Percentiles rank a stretch among this genome's conserved stretches.
Evolutionary conservation across 92 coral and sea anemone species (phyloP).

Genomic region (Epizoanthus illoricatus): DNA sequence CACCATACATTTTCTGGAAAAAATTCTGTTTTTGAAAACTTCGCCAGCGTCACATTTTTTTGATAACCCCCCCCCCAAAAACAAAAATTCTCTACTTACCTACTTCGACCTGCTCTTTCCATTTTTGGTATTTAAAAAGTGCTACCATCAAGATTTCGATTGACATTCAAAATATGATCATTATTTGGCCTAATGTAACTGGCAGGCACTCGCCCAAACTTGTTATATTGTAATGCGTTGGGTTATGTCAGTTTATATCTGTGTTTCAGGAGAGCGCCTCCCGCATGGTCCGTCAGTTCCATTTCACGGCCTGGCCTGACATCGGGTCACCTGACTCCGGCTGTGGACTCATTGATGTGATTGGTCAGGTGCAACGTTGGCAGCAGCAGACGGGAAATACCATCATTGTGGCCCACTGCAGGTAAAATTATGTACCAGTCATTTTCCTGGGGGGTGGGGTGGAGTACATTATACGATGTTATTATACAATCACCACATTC

Average conservation of each 20-base stretch:
- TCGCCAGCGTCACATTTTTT: too few species aligned
- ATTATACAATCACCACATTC: not conserved
- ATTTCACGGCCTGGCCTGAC: slow-evolving; percentile 92
- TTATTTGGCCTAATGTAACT: too few species aligned
- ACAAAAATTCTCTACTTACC: too few species aligned
- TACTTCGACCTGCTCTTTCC: too few species aligned
- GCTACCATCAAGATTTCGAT: too few species aligned
- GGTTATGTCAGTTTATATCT: not conserved
- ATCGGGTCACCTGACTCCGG: slow-evolving; percentile 91
- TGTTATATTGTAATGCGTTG: too few species aligned
- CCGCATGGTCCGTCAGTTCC: slow-evolving; percentile 86
- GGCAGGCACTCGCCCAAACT: too few species aligned
- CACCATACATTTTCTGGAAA: too few species aligned
- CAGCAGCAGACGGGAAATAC: slow-evolving; percentile 84
- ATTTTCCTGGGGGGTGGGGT: not conserved
- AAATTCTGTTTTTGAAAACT: too few species aligned
- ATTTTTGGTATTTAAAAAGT: too few species aligned
- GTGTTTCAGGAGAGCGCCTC: slow-evolving; percentile 85
- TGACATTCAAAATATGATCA: too few species aligned
- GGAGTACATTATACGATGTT: not conserved
- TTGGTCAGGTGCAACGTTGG: slow-evolving; percentile 97
- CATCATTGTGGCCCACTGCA: slow-evolving; percentile 84
- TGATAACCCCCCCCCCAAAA: too few species aligned
- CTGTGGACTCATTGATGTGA: slow-evolving; percentile 85
- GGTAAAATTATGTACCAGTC: slow-evolving; percentile 42